Evolutionary conservation across 2,113 vertebrate genomes (phyloP), one percentile per base, ranked within the genome.

Genomic region (Pithys albifrons): DNA sequence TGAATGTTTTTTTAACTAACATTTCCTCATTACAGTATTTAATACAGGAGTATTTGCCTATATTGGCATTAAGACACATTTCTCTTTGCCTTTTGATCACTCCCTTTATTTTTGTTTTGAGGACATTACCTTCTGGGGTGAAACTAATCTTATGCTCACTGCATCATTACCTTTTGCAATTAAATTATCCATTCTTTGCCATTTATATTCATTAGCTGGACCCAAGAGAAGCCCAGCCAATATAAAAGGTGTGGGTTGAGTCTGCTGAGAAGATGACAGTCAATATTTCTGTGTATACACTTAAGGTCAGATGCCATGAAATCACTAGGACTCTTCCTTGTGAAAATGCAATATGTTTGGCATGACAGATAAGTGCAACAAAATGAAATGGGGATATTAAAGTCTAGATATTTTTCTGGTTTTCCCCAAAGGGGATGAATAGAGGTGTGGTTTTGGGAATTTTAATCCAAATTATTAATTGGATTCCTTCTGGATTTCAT

Each of bases 81-180:
- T 85, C 41, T 74, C 29, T 31, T 65, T 37, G 94, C 54, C 76
- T 80, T 71, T 77, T 57, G 69, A 77, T 89, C 49, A 45, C 37
- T 93, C 37, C 39, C 46, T 90, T 88, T 96, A 35, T 95, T 94
- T 57, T 45, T 94, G 61, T 92, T 96, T 95, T 85, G 93, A 95
- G 91, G 96, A 93, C 85, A 69, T 96, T 96, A 94, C 93, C 75
- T 93, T 97, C 91, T 93, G 72, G n/a, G 72, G 73, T 93, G 95
- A 96, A 96, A 96, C 88, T 96, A 87, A 97, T 97, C 97, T 96
- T 94, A 77, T 33, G 70, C 85, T 96, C 74, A 14, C 94, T 96
- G 97, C 97, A 96, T 97, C 96, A 86, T 97, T 97, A 96, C 95
- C 93, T 97, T 95, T 96, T 88, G 84, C 96, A 97, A 97, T 98